phyloP scores from a whole-genome alignment of 2,888 invertebrate species.

The Pammene fasciana region DNA sequence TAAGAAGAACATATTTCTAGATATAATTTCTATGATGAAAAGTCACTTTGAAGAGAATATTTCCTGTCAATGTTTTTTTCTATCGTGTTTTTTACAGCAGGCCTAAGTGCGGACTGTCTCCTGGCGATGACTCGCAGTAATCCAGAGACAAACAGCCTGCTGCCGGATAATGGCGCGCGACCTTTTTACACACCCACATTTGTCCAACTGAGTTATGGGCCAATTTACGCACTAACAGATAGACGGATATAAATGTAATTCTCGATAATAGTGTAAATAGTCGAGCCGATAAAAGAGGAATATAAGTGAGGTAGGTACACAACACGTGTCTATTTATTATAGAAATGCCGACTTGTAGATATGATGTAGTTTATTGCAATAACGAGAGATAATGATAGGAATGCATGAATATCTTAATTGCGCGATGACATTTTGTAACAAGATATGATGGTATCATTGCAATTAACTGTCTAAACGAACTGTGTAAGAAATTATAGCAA shows the following conservation, averaged over 20 bases:
- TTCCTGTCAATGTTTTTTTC: conserved; percentile 27
- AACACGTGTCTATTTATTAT: neutral
- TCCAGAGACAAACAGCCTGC: conserved; percentile 37
- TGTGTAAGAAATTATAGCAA: neutral
- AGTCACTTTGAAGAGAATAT: conserved; percentile 18
- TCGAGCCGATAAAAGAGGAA: neutral
- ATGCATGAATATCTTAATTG: conserved; percentile 1
- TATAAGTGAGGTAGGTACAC: no score
- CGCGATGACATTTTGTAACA: conserved; percentile 12
- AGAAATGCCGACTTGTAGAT: neutral
- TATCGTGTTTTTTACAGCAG: neutral
- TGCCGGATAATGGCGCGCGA: conserved; percentile 27
- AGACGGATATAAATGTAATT: conserved; percentile 30
- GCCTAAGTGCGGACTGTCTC: conserved; percentile 35
- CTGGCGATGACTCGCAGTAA: conserved; percentile 34
- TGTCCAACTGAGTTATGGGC: conserved; percentile 35
- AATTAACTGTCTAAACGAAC: neutral
- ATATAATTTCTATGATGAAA: conserved; percentile 19
- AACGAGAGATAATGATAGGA: neutral
- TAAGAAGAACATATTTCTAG: neutral
- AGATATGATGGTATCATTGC: neutral
- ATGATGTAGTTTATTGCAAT: conserved; percentile 2
- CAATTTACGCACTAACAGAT: conserved; percentile 30
- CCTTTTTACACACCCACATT: conserved; percentile 32
- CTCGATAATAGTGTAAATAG: conserved; percentile 23